Evolutionary conservation across 1,140 invertebrate species (phyloP).

Genomic region (Delia radicum): DNA sequence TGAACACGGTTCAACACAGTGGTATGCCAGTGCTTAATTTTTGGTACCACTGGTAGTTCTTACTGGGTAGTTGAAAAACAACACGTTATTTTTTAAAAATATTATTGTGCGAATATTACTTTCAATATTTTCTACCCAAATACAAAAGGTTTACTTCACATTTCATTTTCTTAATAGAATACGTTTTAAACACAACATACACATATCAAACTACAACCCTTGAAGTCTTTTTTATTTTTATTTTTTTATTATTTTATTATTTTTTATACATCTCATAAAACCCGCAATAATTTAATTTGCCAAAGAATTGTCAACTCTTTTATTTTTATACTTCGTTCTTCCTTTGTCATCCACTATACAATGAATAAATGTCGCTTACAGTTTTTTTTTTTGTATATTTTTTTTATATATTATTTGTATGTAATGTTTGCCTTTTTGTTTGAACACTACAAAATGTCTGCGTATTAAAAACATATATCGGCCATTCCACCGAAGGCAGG

Average conservation of each 20-base stretch:
- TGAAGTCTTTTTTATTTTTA: neutral
- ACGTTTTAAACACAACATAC: neutral
- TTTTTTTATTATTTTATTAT: slow-evolving; percentile 8
- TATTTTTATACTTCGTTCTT: neutral
- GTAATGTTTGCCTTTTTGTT: slow-evolving; percentile 1
- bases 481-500: no score
- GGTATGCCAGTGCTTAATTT: no score
- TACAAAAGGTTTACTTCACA: no score
- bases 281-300: slow-evolving; percentile 24
- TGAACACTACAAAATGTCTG: neutral
- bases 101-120: no score
- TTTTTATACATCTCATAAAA: slow-evolving; percentile 23
- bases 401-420: neutral
- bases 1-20: no score
- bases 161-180: neutral
- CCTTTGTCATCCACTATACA: neutral
- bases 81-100: no score
- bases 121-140: no score
- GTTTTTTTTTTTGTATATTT: neutral
- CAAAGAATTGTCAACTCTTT: slow-evolving; percentile 20
- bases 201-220: neutral
- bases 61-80: no score
- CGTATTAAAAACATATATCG: slow-evolving; percentile 1
- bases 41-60: no score
- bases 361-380: neutral